phyloP scores from a whole-genome alignment of 1,140 invertebrate species.

The Drosophila murphyi region DNA sequence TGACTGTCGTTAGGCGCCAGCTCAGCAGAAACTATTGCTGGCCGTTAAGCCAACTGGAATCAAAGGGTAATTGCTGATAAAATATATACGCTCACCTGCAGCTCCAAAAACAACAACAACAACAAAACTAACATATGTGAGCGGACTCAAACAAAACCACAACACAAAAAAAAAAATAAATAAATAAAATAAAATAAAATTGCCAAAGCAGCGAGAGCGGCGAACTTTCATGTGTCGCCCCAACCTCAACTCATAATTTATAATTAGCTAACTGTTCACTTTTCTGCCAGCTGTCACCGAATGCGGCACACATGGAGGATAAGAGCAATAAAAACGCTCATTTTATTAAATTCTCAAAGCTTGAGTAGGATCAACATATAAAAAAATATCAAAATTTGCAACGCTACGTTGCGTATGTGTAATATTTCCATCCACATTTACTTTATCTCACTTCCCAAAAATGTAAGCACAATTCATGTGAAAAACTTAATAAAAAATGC shows the following conservation, averaged over 20 bases:
- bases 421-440: constrained; percentile 10
- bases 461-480: background rate
- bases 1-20: constrained; percentile 27
- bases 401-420: constrained; percentile 20
- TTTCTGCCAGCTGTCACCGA: constrained; percentile 41
- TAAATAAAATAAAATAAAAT: background rate
- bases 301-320: constrained; percentile 10
- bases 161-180: constrained; percentile 1
- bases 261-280: constrained; percentile 56
- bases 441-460: background rate
- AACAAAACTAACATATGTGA: constrained; percentile 32
- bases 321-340: constrained; percentile 6
- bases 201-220: constrained; percentile 2
- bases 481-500: constrained; percentile 30
- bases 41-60: constrained; percentile 41
- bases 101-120: constrained; percentile 8
- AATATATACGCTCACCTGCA: constrained; percentile 55
- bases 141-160: background rate
- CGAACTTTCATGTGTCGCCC: constrained; percentile 27
- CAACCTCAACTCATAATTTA: constrained; percentile 55
- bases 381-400: background rate
- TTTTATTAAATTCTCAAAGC: background rate
- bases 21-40: constrained; percentile 1
- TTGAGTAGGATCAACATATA: background rate
- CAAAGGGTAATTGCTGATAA: constrained; percentile 55